Base-by-base conservation (phyloP, 2,888 invertebrate genomes). In the Dasypolia templi region DNA sequence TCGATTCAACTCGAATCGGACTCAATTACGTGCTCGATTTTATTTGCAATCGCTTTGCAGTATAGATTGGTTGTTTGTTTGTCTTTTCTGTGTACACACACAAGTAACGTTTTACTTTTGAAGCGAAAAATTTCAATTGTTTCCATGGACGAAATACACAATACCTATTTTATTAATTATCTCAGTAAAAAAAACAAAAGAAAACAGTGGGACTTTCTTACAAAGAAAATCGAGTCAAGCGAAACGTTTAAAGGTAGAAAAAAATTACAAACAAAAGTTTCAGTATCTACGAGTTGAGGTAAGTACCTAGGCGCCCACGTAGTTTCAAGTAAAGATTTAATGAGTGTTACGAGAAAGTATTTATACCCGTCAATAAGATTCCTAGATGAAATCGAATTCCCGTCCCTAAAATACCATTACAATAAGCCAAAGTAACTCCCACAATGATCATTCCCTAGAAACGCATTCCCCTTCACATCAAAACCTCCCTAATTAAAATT, bases 1-100 rank as follows among this genome's bases (percentile, higher is more conserved):
- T 71, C 79, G 71, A 79, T 78, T 66, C 59, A 53, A 79, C 61
- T 79, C 51, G 66, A 53, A 46, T 78, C 44, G 32, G 29, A 64
- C 55, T 81, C 79, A 66, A 82, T 79, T 82, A 71, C 66, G 72
- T 44, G 58, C 29, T 68, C 77, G 29, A 35, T 82, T 82, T 79
- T 72, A 72, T 79, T 79, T 72, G 72, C 66, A 59, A 55, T 77
- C 63, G 58, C 65, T 82, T 77, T 76, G 26, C 14, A 63, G 56
- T 63, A 6, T 58, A 35, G 26, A 51, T n/a, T 42, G 17, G 17
- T 14, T 42, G n/a, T 42, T 39, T 42, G 39, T 61, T 55, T 49
- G 6, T 49, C 12, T 70, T 55, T 75, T 70, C 49, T 79, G 55
- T n/a, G 3, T 42, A 55, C n/a, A 19, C n/a, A n/a, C n/a, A n/a